Evolutionary conservation across 2,113 vertebrate species (phyloP).

Genomic region (Electrona antarctica): DNA sequence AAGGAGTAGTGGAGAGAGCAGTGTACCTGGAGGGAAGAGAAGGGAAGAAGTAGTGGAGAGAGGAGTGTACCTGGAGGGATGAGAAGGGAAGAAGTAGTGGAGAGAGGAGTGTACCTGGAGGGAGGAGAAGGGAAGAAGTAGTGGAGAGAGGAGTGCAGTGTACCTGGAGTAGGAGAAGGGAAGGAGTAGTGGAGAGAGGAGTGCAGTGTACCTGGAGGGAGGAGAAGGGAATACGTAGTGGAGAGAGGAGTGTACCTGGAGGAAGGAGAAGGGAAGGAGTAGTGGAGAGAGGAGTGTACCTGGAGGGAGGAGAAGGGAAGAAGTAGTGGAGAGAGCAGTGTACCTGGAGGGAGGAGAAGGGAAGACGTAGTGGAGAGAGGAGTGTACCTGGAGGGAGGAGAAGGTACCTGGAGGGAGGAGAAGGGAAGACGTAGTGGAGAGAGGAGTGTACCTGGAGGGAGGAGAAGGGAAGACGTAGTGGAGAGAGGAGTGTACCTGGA

Average conservation of each 20-base stretch:
- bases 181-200: constrained; percentile 1
- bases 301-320: constrained; percentile 1
- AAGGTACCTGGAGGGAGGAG: too few species aligned
- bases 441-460: neutral
- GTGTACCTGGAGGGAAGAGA: neutral
- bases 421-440: constrained; percentile 4
- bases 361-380: constrained; percentile 1
- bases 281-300: neutral
- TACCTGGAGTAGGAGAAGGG: neutral
- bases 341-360: neutral
- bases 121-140: neutral
- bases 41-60: constrained; percentile 6
- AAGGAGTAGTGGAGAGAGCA: constrained; percentile 4
- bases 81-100: constrained; percentile 3
- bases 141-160: neutral
- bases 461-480: neutral
- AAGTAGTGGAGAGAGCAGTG: neutral
- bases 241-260: neutral
- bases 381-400: too few species aligned
- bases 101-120: neutral
- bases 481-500: neutral
- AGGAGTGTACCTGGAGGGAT: neutral
- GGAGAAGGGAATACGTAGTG: constrained; percentile 1
- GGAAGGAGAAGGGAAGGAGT: neutral
- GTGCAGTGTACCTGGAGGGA: neutral